Percentiles rank a stretch among this genome's conserved stretches.
Evolutionary conservation across 2,113 vertebrate species (phyloP).

Genomic region (Oryzias celebensis): DNA sequence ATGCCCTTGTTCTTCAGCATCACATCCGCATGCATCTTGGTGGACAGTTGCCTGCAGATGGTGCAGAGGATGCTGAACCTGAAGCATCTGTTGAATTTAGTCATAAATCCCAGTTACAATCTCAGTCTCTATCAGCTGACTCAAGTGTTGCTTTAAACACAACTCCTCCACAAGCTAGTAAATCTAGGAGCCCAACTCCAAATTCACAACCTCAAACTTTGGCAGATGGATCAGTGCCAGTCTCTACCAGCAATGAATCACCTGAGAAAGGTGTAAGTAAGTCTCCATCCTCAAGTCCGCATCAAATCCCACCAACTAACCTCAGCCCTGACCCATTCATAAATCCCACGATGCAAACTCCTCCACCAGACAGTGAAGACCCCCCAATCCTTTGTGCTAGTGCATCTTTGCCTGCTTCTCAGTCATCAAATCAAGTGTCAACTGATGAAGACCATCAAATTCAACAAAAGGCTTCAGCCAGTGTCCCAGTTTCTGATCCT

Average conservation of each 20-base stretch:
- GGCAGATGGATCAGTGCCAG: conserved; percentile 15
- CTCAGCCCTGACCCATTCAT: conserved; percentile 70
- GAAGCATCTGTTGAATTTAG: conserved; percentile 49
- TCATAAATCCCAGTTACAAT: conserved; percentile 41
- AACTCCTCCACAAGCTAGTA: conserved; percentile 35
- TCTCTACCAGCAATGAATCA: conserved; percentile 34
- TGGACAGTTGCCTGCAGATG: conserved; percentile 85
- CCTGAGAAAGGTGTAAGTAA: conserved; percentile 39
- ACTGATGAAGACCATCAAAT: conserved; percentile 32
- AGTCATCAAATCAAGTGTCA: conserved; percentile 27
- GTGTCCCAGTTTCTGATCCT: conserved; percentile 16
- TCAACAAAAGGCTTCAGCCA: conserved; percentile 34
- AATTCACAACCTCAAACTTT: conserved; percentile 45
- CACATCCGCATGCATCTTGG: conserved; percentile 92
- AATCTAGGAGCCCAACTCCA: conserved; percentile 33
- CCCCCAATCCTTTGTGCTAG: conserved; percentile 69
- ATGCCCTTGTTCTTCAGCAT: conserved; percentile 89
- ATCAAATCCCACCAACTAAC: conserved; percentile 63
- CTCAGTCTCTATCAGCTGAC: conserved; percentile 39
- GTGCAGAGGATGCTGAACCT: conserved; percentile 59
- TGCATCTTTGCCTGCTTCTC: conserved; percentile 34
- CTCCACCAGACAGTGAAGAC: conserved; percentile 51
- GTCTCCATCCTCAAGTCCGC: conserved; percentile 62
- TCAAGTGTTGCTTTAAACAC: conserved; percentile 31
- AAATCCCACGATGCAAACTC: conserved; percentile 51